Conservation (phyloP, 1,140 invertebrate species). For the Drosophila sp. region DNA sequence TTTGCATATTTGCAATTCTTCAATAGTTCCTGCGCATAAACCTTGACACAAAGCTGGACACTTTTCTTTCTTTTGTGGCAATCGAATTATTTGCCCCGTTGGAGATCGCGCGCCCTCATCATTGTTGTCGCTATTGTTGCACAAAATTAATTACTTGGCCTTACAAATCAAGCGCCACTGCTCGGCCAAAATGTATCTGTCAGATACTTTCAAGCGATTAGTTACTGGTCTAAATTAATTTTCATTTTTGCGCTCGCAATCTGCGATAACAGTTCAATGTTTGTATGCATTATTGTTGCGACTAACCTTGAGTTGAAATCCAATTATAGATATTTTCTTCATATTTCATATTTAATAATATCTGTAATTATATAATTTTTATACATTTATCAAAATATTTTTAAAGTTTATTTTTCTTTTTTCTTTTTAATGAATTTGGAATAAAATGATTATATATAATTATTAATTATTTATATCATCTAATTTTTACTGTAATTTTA, state of each 20-base stretch:
- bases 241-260: constrained; percentile 42
- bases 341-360: too few species aligned
- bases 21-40: too few species aligned
- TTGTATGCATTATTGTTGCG: not conserved
- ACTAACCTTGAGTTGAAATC: constrained; percentile 49
- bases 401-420: too few species aligned
- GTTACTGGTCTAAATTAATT: constrained; percentile 67
- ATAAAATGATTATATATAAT: too few species aligned
- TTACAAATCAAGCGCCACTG: constrained; percentile 51
- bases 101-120: constrained; percentile 51
- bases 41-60: not conserved
- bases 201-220: constrained; percentile 71
- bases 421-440: too few species aligned
- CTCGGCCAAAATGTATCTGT: constrained; percentile 29
- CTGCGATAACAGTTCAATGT: constrained; percentile 57
- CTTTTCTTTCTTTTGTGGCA: constrained; percentile 31
- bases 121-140: constrained; percentile 56
- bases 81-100: constrained; percentile 41
- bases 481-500: too few species aligned
- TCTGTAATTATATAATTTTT: too few species aligned
- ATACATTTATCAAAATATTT: too few species aligned
- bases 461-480: too few species aligned
- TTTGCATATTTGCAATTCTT: too few species aligned
- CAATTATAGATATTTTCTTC: too few species aligned
- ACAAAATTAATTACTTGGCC: constrained; percentile 72